Base-by-base conservation (phyloP, 2,113 vertebrate genomes). In the Acanthochromis polyacanthus region DNA sequence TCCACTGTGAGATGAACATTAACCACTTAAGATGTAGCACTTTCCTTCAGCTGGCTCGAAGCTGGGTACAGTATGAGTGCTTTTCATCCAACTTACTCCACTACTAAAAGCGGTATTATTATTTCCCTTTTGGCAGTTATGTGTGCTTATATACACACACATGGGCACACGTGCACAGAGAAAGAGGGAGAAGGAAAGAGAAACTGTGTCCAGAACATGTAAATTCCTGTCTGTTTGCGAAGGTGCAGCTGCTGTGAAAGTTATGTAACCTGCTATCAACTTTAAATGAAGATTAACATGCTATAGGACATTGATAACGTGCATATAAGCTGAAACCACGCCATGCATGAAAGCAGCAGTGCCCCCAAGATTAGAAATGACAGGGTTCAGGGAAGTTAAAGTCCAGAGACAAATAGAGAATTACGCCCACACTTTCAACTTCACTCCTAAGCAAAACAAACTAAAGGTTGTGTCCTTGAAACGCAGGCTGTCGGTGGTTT, bases 401-500 rank as follows among this genome's bases (percentile, higher is more conserved):
- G 64, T 87, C 83, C 81, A 83, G 66, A 82, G 68, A 86, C 74
- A 90, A 89, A 84, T 56, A 79, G 71, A 82, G 62, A 88, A 88
- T 88, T 69, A 86, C 56, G 15, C 79, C 73, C 81, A 84, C 83
- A 60, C 73, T 78, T 90, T 79, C 60, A 84, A 90, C 80, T 85
- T 84, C 55, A 78, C 57, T 87, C 58, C 77, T 81, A 65, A 56
- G 75, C 78, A 88, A 89, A 88, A 86, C 78, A 83, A 90, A 81
- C 66, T 56, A 78, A 91, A 89, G 57, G 75, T 88, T 86, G 59
- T 83, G 86, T 93, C 89, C 92, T 91, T 92, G 89, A 89, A 88
- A 86, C 23, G 6, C 52, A 62, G 75, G 62, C 74, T 83, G 80
- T 90, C 83, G 64, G 80, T 85, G 81, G 70, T 88, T 88, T 84